phyloP scores from a whole-genome alignment of 2,113 vertebrate species.

The Columba livia region DNA sequence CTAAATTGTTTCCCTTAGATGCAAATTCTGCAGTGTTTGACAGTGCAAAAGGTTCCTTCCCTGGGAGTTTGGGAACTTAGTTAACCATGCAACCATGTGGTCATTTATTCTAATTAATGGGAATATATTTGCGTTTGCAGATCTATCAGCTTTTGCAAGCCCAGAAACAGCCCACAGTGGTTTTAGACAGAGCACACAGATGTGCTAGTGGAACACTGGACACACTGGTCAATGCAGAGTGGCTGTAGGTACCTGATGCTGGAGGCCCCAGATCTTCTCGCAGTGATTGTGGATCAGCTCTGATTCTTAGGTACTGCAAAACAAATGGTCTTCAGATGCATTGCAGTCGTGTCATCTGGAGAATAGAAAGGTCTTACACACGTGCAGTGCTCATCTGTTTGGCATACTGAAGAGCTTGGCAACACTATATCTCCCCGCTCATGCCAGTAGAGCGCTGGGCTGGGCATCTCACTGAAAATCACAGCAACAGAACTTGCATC shows the following conservation, averaged over 20 bases:
- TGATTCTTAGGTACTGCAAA: not conserved
- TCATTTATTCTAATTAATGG: conserved; percentile 20
- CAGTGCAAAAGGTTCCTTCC: not conserved
- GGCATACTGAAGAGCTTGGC: not conserved
- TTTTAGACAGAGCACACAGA: not conserved
- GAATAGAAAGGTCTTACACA: not conserved
- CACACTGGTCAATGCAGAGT: not conserved
- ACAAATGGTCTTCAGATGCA: not conserved
- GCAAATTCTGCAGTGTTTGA: not conserved
- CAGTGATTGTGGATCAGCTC: not conserved
- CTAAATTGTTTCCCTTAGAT: not conserved
- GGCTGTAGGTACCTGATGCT: not conserved
- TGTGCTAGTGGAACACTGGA: not conserved
- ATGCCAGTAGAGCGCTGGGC: not conserved
- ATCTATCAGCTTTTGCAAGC: not conserved
- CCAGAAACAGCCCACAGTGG: not conserved
- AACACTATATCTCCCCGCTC: not conserved
- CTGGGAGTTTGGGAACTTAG: not conserved
- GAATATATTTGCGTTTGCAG: conserved; percentile 22
- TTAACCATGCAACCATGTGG: not conserved
- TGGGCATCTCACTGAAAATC: not conserved
- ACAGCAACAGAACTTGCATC: not conserved
- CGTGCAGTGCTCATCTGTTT: not conserved
- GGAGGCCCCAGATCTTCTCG: not conserved
- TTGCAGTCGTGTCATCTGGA: no score